Conservation (phyloP, 2,888 invertebrate species). For the Creontiades dilutus region DNA sequence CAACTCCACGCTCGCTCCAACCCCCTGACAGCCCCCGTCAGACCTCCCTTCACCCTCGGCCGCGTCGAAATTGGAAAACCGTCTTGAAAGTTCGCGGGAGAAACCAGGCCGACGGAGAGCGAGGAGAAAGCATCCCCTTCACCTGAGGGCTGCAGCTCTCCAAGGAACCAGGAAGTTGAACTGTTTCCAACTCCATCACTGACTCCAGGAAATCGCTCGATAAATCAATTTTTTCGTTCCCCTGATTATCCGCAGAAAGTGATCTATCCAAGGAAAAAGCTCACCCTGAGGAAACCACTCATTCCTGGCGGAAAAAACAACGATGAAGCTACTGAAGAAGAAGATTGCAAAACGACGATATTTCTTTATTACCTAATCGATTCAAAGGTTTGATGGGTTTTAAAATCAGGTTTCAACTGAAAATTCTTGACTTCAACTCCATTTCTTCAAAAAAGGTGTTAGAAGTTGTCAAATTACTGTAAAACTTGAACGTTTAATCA, state of each 20-base stretch:
- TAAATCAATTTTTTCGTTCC: slow-evolving; percentile 14
- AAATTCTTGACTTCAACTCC: too few species aligned
- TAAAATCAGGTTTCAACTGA: too few species aligned
- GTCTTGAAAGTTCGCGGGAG: slow-evolving; percentile 35
- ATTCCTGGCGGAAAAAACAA: neutral
- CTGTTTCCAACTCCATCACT: slow-evolving; percentile 2
- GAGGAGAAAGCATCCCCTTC: slow-evolving; percentile 57
- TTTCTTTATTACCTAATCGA: too few species aligned
- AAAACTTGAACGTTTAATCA: too few species aligned
- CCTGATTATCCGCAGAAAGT: neutral
- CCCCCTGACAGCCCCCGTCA: neutral
- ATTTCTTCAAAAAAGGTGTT: too few species aligned
- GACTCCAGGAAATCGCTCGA: slow-evolving; percentile 20
- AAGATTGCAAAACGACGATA: too few species aligned
- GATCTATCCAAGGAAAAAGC: slow-evolving; percentile 16
- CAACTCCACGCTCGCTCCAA: neutral
- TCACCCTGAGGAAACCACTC: neutral
- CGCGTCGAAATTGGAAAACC: neutral
- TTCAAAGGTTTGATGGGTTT: too few species aligned
- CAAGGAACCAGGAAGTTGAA: slow-evolving; percentile 2
- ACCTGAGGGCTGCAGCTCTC: neutral
- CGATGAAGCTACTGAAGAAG: neutral
- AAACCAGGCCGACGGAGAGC: slow-evolving; percentile 26
- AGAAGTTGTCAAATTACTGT: too few species aligned
- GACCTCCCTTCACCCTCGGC: neutral